Evolutionary conservation across 2,888 invertebrate genomes (phyloP).

Genomic region (Cetonia aurata): DNA sequence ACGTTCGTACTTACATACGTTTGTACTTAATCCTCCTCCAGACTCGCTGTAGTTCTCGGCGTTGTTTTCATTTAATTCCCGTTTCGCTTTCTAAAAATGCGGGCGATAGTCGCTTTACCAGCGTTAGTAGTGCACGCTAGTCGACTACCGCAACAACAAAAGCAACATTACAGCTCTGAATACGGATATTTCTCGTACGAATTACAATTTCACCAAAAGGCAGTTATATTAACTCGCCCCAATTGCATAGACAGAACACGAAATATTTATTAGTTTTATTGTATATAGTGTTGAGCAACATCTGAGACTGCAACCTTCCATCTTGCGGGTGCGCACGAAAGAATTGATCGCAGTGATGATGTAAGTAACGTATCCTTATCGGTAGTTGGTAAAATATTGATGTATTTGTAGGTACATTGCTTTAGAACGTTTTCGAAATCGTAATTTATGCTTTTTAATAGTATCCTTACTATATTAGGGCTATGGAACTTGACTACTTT

Average conservation of each 20-base stretch:
- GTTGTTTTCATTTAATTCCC: conserved; percentile 36
- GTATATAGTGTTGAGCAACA: conserved; percentile 19
- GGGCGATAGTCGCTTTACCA: conserved; percentile 31
- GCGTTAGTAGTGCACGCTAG: conserved; percentile 24
- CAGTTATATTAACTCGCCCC: neutral
- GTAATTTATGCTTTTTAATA: conserved; percentile 23
- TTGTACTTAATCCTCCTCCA: neutral
- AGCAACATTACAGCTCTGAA: conserved; percentile 2
- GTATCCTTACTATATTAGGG: conserved; percentile 22
- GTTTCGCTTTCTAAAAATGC: conserved; percentile 48
- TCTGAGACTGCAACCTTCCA: neutral
- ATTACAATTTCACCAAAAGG: neutral
- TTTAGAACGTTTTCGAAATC: conserved; percentile 13
- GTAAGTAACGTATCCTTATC: conserved; percentile 25
- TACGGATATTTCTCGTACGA: conserved; percentile 1
- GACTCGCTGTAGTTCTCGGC: neutral
- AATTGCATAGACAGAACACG: too few relatives aligned
- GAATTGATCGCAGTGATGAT: conserved; percentile 13
- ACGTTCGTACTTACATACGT: neutral
- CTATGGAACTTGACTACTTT: neutral
- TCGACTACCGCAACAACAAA: conserved; percentile 11
- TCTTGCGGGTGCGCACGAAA: conserved; percentile 15
- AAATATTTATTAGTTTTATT: neutral
- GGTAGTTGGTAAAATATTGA: neutral
- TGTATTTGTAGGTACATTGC: neutral